Conservation (phyloP, 1,140 invertebrate species). For the Drosophila santomea region DNA sequence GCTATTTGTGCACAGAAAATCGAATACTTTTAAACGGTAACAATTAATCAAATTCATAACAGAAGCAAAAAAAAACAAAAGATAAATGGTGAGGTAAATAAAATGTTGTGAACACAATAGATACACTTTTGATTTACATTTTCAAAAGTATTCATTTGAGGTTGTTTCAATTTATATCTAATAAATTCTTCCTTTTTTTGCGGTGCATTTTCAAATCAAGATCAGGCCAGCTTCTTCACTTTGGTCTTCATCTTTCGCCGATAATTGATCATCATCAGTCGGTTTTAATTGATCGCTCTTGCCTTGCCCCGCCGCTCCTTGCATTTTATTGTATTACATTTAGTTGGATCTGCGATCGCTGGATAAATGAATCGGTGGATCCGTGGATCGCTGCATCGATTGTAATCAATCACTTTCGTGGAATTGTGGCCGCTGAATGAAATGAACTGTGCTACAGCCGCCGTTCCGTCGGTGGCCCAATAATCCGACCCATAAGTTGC, state of each 20-base stretch:
- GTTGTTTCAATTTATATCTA: too few species aligned
- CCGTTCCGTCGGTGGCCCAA: slow-evolving; percentile 39
- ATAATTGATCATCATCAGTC: slow-evolving; percentile 83
- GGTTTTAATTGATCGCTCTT: slow-evolving; percentile 79
- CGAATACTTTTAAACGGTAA: not conserved
- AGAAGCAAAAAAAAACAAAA: not conserved
- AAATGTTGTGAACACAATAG: too few species aligned
- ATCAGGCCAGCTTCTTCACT: slow-evolving; percentile 35
- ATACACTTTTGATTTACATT: too few species aligned
- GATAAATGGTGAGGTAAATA: not conserved
- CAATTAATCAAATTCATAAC: not conserved
- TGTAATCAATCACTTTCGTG: slow-evolving; percentile 83
- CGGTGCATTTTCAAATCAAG: slow-evolving; percentile 21
- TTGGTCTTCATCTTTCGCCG: slow-evolving; percentile 57
- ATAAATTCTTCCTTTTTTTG: not conserved
- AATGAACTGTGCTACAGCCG: slow-evolving; percentile 65
- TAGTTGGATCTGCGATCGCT: slow-evolving; percentile 25
- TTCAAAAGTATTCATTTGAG: too few species aligned
- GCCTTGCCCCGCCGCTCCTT: slow-evolving; percentile 47
- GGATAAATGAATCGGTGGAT: slow-evolving; percentile 13
- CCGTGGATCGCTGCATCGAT: slow-evolving; percentile 48
- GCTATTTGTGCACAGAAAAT: slow-evolving; percentile 8
- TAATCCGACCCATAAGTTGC: slow-evolving; percentile 33
- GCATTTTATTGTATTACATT: slow-evolving; percentile 50
- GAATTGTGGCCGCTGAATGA: slow-evolving; percentile 69